Percentiles rank a stretch among this genome's conserved stretches.
phyloP scores from a whole-genome alignment of 35 echinoderm and acorn worm genomes.

The Nesometra sesokonis region DNA sequence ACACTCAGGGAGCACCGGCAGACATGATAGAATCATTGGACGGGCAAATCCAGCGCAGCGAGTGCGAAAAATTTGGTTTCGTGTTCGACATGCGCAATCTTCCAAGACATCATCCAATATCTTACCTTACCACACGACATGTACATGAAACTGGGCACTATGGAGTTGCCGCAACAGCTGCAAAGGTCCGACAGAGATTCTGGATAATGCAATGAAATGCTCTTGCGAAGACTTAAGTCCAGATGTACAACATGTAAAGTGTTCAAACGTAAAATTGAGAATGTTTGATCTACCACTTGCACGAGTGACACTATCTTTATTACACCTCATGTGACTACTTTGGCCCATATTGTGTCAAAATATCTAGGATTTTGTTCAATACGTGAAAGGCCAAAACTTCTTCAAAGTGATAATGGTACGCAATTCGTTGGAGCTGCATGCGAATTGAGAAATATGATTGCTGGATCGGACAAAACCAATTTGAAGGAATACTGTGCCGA shows the following conservation, averaged over 20 bases:
- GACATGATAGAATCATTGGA: too few relatives aligned
- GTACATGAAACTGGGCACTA: conserved; percentile 4
- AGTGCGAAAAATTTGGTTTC: too few relatives aligned
- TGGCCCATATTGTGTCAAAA: conserved; percentile 27
- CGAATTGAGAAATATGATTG: neutral
- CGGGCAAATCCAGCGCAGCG: too few relatives aligned
- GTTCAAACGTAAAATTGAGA: conserved; percentile 21
- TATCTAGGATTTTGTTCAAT: conserved; percentile 20
- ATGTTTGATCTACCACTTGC: conserved; percentile 40
- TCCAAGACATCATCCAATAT: conserved; percentile 4
- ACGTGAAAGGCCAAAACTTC: conserved; percentile 6
- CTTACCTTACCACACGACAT: conserved; percentile 11
- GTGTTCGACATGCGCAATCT: too few relatives aligned
- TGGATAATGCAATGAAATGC: conserved; percentile 17
- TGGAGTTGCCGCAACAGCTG: conserved; percentile 23
- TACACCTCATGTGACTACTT: conserved; percentile 42
- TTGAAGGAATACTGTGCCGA: neutral
- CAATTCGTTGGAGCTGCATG: neutral
- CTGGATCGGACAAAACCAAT: neutral
- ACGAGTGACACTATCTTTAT: conserved; percentile 19
- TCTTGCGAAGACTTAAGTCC: conserved; percentile 35
- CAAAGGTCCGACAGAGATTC: conserved; percentile 17
- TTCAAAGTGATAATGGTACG: conserved; percentile 15
- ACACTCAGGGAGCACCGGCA: too few relatives aligned
- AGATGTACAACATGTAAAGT: conserved; percentile 26